These are phyloP conservation scores for Antheraea yamamai DNA, from an alignment of 2,888 invertebrate genomes.

Conservation along the genomic window DNA sequence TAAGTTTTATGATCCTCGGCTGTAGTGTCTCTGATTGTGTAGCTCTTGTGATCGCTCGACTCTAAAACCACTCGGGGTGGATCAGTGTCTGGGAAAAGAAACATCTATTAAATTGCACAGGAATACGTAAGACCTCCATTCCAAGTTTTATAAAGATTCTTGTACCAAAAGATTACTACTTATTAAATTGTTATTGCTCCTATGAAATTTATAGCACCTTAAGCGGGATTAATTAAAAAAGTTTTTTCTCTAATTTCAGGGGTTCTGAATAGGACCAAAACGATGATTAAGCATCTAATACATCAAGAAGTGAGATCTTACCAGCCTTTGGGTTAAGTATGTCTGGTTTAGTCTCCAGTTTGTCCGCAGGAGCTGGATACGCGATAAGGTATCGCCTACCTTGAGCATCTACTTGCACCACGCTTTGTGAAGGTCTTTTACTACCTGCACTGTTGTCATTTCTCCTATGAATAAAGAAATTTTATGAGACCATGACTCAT, in stretches of 20 bases:
- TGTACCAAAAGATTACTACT: too few species aligned
- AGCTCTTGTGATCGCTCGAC: slow-evolving; percentile 70
- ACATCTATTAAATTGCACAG: not conserved
- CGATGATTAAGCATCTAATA: not conserved
- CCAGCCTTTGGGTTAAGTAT: slow-evolving; percentile 73
- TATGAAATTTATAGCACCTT: not conserved
- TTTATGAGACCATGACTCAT: not conserved
- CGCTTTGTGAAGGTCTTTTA: slow-evolving; percentile 73
- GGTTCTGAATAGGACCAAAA: not conserved
- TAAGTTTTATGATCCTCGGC: slow-evolving; percentile 50
- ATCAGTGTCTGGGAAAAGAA: slow-evolving; percentile 52
- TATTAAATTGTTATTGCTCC: not conserved
- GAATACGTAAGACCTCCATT: not conserved
- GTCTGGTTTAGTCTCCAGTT: slow-evolving; percentile 71
- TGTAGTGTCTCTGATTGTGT: slow-evolving; percentile 61
- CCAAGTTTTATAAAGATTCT: too few species aligned
- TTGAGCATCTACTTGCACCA: slow-evolving; percentile 74
- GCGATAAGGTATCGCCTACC: slow-evolving; percentile 72
- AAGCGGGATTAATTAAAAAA: not conserved
- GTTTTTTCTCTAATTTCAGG: not conserved
- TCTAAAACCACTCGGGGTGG: slow-evolving; percentile 74
- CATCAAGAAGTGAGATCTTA: slow-evolving; percentile 34
- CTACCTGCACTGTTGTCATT: slow-evolving; percentile 54
- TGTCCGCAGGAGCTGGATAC: slow-evolving; percentile 64
- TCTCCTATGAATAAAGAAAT: slow-evolving; percentile 43